These are phyloP conservation scores for Hypomesus transpacificus DNA, from an alignment of 2,113 vertebrate genomes.

Conservation along the genomic window DNA sequence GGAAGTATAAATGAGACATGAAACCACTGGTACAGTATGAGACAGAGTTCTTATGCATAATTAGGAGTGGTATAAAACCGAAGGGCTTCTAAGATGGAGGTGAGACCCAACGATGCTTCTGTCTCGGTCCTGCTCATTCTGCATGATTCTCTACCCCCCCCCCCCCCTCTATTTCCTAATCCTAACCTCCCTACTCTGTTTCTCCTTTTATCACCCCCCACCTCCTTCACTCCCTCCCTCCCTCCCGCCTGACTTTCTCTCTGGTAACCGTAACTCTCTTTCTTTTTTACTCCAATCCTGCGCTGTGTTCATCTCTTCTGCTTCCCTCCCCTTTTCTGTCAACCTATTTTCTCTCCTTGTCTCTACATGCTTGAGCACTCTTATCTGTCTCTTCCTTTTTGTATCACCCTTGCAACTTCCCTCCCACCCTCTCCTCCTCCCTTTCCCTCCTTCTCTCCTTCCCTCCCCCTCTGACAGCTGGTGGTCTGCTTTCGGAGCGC, in stretches of 20 bases:
- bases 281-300: background rate
- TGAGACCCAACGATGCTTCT: conserved; percentile 18
- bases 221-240: too few relatives aligned
- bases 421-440: background rate
- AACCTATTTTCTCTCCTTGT: background rate
- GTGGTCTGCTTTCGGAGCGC: conserved; percentile 45
- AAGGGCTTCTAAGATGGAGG: conserved; percentile 52
- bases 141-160: too few relatives aligned
- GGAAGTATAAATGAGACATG: background rate
- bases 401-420: background rate
- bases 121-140: too few relatives aligned
- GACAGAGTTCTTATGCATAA: too few relatives aligned
- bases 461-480: conserved; percentile 31
- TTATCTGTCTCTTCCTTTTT: background rate
- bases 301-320: background rate
- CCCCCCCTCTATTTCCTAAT: too few relatives aligned
- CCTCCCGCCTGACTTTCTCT: background rate
- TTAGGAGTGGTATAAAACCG: conserved; percentile 40
- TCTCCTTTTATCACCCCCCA: background rate
- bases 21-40: too few relatives aligned
- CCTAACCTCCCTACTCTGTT: background rate
- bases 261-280: background rate
- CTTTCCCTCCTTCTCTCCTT: background rate
- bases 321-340: background rate
- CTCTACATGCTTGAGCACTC: background rate